These are phyloP conservation scores for Palaemon carinicauda DNA, from an alignment of 1,140 invertebrate genomes.

Conservation along the genomic window DNA sequence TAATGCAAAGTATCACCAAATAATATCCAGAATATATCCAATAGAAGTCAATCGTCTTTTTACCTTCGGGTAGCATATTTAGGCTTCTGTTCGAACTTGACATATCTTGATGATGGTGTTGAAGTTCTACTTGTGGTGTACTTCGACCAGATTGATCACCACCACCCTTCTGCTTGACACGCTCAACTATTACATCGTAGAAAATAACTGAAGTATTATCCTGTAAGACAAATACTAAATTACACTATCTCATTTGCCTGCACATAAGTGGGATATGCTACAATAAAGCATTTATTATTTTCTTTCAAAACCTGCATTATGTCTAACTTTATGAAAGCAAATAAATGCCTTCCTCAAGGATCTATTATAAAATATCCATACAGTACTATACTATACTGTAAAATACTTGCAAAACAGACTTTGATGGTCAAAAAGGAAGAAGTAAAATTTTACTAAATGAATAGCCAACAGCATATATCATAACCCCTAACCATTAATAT, in stretches of 20 bases:
- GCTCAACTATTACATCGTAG: background rate
- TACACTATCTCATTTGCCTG: too few relatives aligned
- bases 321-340: too few relatives aligned
- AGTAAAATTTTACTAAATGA: background rate
- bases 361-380: too few relatives aligned
- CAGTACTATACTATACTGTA: too few relatives aligned
- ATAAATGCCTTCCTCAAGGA: too few relatives aligned
- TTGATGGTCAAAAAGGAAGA: background rate
- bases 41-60: background rate
- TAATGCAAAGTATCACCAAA: too few relatives aligned
- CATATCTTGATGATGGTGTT: background rate
- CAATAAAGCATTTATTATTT: too few relatives aligned
- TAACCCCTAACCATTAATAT: too few relatives aligned
- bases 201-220: background rate
- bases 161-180: background rate
- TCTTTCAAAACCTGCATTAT: too few relatives aligned
- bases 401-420: background rate
- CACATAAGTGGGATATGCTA: too few relatives aligned
- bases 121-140: background rate
- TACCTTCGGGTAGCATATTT: background rate
- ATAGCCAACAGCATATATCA: background rate
- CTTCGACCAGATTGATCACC: background rate
- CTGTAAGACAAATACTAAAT: background rate
- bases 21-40: too few relatives aligned
- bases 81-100: background rate